These are phyloP conservation scores for Collichthys lucidus DNA, from an alignment of 2,113 vertebrate species.

Conservation along the genomic window DNA sequence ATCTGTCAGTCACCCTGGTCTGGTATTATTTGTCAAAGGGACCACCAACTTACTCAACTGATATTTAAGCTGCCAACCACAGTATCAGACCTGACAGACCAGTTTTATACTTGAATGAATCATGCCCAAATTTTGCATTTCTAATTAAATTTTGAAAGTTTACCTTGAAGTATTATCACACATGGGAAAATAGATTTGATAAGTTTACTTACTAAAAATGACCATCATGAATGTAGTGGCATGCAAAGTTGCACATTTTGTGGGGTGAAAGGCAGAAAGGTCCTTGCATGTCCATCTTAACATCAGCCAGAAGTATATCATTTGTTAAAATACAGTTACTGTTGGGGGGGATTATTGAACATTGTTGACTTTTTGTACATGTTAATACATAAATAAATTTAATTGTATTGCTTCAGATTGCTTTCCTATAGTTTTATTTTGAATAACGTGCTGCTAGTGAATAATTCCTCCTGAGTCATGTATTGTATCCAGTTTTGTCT, in stretches of 20 bases:
- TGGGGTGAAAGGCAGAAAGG: background rate
- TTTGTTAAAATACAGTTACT: slow-evolving; percentile 11
- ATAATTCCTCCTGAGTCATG: background rate
- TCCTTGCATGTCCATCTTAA: background rate
- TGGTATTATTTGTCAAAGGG: background rate
- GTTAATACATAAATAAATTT: slow-evolving; percentile 20
- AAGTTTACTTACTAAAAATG: background rate
- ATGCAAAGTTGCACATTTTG: background rate
- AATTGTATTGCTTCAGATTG: slow-evolving; percentile 1
- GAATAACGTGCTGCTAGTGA: background rate
- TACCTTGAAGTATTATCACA: background rate
- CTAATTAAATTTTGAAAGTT: background rate
- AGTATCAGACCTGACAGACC: background rate
- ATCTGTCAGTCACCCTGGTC: background rate
- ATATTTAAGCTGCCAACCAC: background rate
- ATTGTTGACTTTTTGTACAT: slow-evolving; percentile 23
- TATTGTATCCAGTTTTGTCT: background rate
- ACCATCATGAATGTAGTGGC: background rate
- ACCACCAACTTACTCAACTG: background rate
- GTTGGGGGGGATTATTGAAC: background rate
- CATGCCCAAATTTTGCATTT: background rate
- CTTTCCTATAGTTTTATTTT: background rate
- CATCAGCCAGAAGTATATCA: background rate
- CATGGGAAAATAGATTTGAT: background rate
- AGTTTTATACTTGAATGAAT: background rate